Evolutionary conservation across 2,797 vertebrate species (phyloP).

Genomic region (Hoplostethus atlanticus): DNA sequence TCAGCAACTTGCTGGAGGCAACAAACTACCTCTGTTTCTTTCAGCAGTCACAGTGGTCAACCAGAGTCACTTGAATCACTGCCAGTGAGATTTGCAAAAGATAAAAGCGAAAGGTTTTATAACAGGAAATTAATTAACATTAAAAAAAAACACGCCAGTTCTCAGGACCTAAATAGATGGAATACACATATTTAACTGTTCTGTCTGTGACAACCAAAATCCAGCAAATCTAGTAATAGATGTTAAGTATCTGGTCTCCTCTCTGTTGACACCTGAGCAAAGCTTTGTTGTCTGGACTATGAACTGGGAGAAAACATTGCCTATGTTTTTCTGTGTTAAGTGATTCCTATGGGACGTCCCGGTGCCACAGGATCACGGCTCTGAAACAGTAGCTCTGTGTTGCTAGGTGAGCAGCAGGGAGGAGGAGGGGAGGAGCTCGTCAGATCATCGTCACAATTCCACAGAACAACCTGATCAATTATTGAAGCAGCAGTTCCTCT

Average conservation of each 20-base stretch:
- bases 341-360: slow-evolving; percentile 38
- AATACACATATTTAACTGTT: slow-evolving; percentile 22
- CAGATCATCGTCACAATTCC: slow-evolving; percentile 38
- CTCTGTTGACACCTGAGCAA: slow-evolving; percentile 23
- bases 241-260: slow-evolving; percentile 6
- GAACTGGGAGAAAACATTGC: slow-evolving; percentile 7
- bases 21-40: slow-evolving; percentile 52
- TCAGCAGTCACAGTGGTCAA: slow-evolving; percentile 40
- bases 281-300: slow-evolving; percentile 6
- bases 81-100: too few species aligned
- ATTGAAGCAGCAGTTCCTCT: slow-evolving; percentile 68
- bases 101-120: too few species aligned
- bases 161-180: too few species aligned
- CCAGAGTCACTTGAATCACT: slow-evolving; percentile 1
- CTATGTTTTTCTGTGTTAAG: slow-evolving; percentile 11
- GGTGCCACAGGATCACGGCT: slow-evolving; percentile 24
- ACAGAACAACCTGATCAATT: slow-evolving; percentile 70
- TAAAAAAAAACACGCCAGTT: too few species aligned
- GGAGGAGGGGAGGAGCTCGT: slow-evolving; percentile 14
- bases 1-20: slow-evolving; percentile 50
- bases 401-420: slow-evolving; percentile 62
- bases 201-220: not conserved
- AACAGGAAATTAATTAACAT: too few species aligned
- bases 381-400: slow-evolving; percentile 34
- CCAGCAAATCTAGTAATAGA: not conserved